Base-by-base conservation (phyloP, 2,113 vertebrate species). In the Sapayoa aenigma region DNA sequence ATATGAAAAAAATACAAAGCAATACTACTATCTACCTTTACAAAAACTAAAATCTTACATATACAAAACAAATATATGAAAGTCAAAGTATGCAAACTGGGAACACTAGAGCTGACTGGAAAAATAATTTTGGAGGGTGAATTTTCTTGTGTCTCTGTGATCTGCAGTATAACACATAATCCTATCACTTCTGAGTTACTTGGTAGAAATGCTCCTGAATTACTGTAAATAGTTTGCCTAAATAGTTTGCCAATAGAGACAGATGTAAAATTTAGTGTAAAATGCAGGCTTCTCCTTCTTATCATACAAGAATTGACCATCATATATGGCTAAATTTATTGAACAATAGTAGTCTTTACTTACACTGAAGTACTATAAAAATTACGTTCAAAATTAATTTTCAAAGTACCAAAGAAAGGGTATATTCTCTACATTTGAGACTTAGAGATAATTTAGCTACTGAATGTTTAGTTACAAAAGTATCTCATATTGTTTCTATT, bases 201-300 rank as follows among this genome's bases (percentile, higher is more conserved):
- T 90, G 31, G 19, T 71, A 82, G 23, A 39, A 92, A 72, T 67
- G 30, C 5, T 86, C 28, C 72, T 88, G 79, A 89, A 84, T 88
- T 80, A 72, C 55, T 74, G 50, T 77, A 93, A 95, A 93, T 75
- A 89, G 24, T 30, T 88, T 91, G 27, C 59, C 79, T n/a, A n/a
- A n/a, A n/a, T n/a, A n/a, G n/a, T 72, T 92, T 95, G 72, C 39
- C 47, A 77, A 24, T 6, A 72, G 60, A 72, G 19, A 76, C 11
- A 49, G 56, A 68, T 88, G 50, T 20, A 89, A 94, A 92, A 94
- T 81, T 95, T 46, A 84, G 73, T 75, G 46, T 83, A 73, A 94
- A 90, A 81, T 72, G 4, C 10, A 87, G 28, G 5, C 23, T 89
- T 53, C 9, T 49, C 15, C 17, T 77, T 84, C 63, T 69, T 58